Evolutionary conservation across 2,888 invertebrate species (phyloP), one percentile per base, ranked within the genome.

Genomic region (Latrodectus elegans): DNA sequence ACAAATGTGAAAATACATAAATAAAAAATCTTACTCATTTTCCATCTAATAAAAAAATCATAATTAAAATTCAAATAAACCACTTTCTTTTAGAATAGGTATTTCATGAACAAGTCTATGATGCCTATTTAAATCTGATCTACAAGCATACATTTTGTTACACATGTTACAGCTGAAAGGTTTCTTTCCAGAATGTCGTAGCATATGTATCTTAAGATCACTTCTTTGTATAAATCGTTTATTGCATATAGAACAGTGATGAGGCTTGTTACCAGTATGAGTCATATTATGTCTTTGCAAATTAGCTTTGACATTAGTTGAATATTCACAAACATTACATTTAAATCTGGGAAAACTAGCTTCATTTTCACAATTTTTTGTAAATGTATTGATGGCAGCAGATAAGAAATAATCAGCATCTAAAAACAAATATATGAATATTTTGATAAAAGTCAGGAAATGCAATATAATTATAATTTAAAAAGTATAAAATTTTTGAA

Each of bases 341-440:
- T 60, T 12, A 60, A 60, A 60, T 9, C 60, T 9, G 6, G 60
- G 60, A 6, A 60, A 60, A 15, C 8, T n/a, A 60, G n/a, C n/a
- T 60, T 60, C n/a, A 12, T 60, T 60, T 60, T 60, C 60, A 60
- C 60, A 60, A n/a, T 60, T n/a, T 60, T n/a, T 60, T 15, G 60
- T 4, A 60, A 60, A n/a, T 60, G 60, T 15, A 60, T 60, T 60
- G 6, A 60, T 60, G n/a, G 60, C 60, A 15, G 12, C 60, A 15
- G 60, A 15, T 60, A 60, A 60, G 60, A 60, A 60, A n/a, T 60
- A 60, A 60, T 60, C 60, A 60, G 60, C 60, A 60, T 60, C 60
- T 60, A 11, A 60, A 60, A 60, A 15, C 12, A 60, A 60, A 15
- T 15, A 60, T 12, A 60, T 11, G 12, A 60, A 60, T 60, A 15